phyloP scores from a whole-genome alignment of 2,797 vertebrate genomes.

The Caiman crocodilus region DNA sequence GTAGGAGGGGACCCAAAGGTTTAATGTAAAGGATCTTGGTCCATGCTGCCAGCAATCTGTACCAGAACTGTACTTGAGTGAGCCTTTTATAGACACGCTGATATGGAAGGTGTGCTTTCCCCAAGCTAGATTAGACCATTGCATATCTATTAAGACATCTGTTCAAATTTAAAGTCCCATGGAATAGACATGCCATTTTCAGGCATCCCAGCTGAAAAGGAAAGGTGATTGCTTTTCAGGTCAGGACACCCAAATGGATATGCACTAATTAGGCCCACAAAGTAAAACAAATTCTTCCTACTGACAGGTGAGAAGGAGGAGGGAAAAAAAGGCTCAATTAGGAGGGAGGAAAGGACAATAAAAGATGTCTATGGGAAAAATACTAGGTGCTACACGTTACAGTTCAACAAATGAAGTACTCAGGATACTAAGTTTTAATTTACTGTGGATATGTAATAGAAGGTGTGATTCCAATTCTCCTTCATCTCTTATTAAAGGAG shows the following conservation, averaged over 20 bases:
- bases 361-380: background rate
- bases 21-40: background rate
- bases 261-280: background rate
- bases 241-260: background rate
- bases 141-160: fast-evolving
- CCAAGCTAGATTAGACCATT: background rate
- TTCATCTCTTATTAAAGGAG: conserved; percentile 24
- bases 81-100: background rate
- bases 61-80: background rate
- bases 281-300: background rate
- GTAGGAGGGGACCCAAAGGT: background rate
- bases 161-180: too few relatives aligned
- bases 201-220: background rate
- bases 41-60: background rate
- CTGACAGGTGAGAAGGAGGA: background rate
- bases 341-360: conserved; percentile 27
- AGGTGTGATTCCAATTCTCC: background rate
- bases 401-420: conserved; percentile 16
- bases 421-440: conserved; percentile 41
- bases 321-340: background rate
- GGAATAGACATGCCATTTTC: background rate
- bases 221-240: background rate
- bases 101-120: fast-evolving
- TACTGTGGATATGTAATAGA: background rate
- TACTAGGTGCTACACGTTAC: background rate